Evolutionary conservation across 2,888 invertebrate genomes (phyloP).

Genomic region (Anthrax anthrax): DNA sequence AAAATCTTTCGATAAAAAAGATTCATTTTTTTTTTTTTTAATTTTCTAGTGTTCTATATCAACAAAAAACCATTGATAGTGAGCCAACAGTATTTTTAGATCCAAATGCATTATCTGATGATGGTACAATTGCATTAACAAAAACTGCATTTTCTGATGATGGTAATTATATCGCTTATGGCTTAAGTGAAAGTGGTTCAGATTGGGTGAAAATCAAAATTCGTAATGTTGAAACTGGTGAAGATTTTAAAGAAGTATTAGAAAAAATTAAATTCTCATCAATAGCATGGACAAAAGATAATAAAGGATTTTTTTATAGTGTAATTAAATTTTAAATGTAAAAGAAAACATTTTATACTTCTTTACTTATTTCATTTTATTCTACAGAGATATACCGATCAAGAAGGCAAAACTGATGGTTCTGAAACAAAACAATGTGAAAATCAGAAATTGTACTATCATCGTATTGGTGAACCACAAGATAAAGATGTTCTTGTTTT

Average conservation of each 20-base stretch:
- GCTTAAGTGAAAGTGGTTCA: conserved; percentile 82
- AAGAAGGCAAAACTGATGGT: conserved; percentile 75
- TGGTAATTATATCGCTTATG: conserved; percentile 80
- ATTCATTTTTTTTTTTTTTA: no score
- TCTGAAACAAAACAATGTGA: conserved; percentile 77
- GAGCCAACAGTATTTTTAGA: conserved; percentile 83
- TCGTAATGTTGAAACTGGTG: conserved; percentile 54
- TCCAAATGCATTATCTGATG: conserved; percentile 80
- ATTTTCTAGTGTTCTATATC: conserved; percentile 67
- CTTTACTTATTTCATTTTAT: not conserved
- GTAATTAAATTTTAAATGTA: conserved; percentile 32
- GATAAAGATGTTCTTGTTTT: conserved; percentile 72
- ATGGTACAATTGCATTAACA: conserved; percentile 74
- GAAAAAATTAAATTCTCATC: conserved; percentile 84
- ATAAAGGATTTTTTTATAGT: conserved; percentile 88
- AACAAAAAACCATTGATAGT: conserved; percentile 61
- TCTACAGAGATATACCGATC: conserved; percentile 62
- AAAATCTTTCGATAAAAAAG: not conserved
- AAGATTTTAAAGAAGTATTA: conserved; percentile 79
- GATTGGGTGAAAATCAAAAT: conserved; percentile 91
- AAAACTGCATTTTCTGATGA: conserved; percentile 74
- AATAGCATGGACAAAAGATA: conserved; percentile 89
- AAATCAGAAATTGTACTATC: conserved; percentile 90
- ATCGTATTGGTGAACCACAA: conserved; percentile 73
- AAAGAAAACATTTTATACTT: conserved; percentile 5